phyloP scores from a whole-genome alignment of 2,113 vertebrate genomes.

The Potamarius usumacintae region DNA sequence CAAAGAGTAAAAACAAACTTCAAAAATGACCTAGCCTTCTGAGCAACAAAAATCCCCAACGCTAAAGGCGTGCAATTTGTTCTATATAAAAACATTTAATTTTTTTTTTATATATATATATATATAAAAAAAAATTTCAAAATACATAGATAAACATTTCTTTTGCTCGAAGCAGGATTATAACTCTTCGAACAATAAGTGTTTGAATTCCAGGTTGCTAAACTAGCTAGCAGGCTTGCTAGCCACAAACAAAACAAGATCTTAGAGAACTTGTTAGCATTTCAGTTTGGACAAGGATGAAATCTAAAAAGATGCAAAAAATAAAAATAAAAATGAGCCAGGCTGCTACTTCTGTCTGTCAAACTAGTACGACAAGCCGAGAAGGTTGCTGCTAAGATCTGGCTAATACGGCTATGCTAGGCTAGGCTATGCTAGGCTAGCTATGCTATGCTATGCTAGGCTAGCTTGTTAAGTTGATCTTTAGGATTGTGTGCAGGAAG shows the following conservation, averaged over 20 bases:
- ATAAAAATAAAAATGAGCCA: background rate
- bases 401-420: background rate
- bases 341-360: background rate
- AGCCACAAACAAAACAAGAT: conserved; percentile 36
- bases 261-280: too few species aligned
- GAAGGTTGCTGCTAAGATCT: conserved; percentile 26
- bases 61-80: too few species aligned
- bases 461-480: conserved; percentile 39
- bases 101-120: too few species aligned
- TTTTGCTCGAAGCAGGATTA: background rate
- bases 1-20: background rate
- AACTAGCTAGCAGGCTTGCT: conserved; percentile 16
- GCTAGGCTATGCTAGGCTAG: background rate
- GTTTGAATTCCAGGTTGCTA: conserved; percentile 6
- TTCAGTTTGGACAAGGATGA: background rate
- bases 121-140: background rate
- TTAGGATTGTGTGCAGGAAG: background rate
- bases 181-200: background rate
- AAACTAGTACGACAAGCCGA: conserved; percentile 30
- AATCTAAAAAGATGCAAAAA: background rate
- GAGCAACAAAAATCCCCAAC: background rate
- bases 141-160: background rate
- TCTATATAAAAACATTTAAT: background rate
- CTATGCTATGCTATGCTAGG: background rate
- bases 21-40: too few species aligned